A percentile compares a stretch with the other conserved stretches of the same genome.
phyloP scores from a whole-genome alignment of 1,140 invertebrate species.

The Melanaphis sacchari region DNA sequence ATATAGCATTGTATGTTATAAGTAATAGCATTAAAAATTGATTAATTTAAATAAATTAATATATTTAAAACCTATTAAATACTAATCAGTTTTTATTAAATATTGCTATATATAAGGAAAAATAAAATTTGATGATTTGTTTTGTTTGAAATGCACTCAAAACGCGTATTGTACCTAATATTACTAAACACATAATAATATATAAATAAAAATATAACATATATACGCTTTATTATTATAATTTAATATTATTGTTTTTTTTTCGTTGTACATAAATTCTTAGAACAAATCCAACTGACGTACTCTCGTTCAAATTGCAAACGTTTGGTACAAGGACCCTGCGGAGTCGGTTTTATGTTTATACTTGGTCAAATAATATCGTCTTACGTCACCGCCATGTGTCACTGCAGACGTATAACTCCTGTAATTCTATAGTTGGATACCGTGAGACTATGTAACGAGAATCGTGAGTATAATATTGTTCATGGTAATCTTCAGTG shows the following conservation, averaged over 20 bases:
- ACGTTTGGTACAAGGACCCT: background rate
- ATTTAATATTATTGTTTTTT: background rate
- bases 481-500: too few species aligned
- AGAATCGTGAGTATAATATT: too few species aligned
- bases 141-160: background rate
- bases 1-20: background rate
- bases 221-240: too few species aligned
- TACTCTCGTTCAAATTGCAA: background rate
- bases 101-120: background rate
- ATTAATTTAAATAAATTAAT: conserved; percentile 30
- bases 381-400: too few species aligned
- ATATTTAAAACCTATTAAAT: conserved; percentile 7
- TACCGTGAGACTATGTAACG: too few species aligned
- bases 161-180: background rate
- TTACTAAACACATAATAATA: too few species aligned
- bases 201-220: too few species aligned
- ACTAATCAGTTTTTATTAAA: conserved; percentile 8
- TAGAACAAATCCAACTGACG: background rate
- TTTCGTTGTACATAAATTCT: background rate
- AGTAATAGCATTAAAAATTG: background rate
- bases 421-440: background rate
- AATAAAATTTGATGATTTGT: background rate
- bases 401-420: background rate
- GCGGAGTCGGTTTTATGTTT: background rate
- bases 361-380: background rate